Evolutionary conservation across 2,113 vertebrate genomes (phyloP), one percentile per base, ranked within the genome.

Genomic region (Pleuronectes platessa): DNA sequence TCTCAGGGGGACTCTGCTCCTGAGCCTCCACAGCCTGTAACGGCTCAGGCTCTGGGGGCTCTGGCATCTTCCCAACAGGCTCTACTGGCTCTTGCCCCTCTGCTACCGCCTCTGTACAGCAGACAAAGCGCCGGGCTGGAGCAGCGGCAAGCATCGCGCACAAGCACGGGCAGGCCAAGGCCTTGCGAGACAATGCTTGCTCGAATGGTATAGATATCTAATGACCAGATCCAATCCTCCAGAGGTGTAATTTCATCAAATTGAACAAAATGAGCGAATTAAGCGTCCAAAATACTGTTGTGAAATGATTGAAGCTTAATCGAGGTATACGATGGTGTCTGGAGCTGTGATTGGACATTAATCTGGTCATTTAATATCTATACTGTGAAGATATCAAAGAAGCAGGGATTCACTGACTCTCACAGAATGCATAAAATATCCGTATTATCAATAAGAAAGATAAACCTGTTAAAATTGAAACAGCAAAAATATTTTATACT

Each of bases 31-130:
- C 88, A 73, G 84, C 81, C 82, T 87, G 68, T 86, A 81, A 73
- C 45, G 79, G 86, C 80, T 87, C 82, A 82, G 71, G 58, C 74
- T 88, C 85, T 84, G 78, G 54, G 75, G 89, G 66, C 73, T 90
- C 77, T 89, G 89, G 84, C 60, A 88, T 87, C 86, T 90, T 87
- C 85, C 80, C 90, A 89, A 86, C 92, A 90, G 85, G 87, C 86
- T 92, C 91, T 88, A 90, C 76, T 66, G 87, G 83, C 78, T 86
- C 84, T 84, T 87, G 84, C 66, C 68, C 82, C 82, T 93, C 90
- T 78, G 79, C 89, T 94, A 81, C 89, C 60, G 91, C 77, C 81
- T 94, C 94, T 94, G 94, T 91, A 90, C 67, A 92, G 90, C 90
- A 94, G 86, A 95, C 88, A 95, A 91, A 94, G 86, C 64, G 85